Percentiles rank a stretch among this genome's conserved stretches.
phyloP scores from a whole-genome alignment of 2,888 invertebrate species.

The Diplolepis rosae region DNA sequence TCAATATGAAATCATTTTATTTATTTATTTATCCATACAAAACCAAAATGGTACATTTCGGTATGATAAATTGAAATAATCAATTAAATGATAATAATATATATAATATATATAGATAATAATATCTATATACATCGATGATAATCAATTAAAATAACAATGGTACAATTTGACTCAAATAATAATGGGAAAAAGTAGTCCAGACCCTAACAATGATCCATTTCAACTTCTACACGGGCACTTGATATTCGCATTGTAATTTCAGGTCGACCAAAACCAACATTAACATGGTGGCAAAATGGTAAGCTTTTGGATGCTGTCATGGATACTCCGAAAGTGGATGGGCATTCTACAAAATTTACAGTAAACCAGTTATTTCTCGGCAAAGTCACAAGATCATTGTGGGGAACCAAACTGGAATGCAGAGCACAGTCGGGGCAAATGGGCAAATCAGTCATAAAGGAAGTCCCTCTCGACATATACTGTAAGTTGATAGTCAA shows the following conservation, averaged over 20 bases:
- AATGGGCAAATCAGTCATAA: slow-evolving; percentile 80
- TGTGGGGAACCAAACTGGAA: slow-evolving; percentile 84
- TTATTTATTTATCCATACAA: too few relatives aligned
- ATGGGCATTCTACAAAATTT: slow-evolving; percentile 76
- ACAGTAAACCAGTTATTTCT: slow-evolving; percentile 86
- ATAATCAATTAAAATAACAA: too few relatives aligned
- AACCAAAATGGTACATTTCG: too few relatives aligned
- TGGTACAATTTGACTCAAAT: too few relatives aligned
- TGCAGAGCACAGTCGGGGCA: slow-evolving; percentile 86
- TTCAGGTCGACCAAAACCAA: slow-evolving; percentile 86
- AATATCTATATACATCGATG: too few relatives aligned
- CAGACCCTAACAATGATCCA: too few relatives aligned
- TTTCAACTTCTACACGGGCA: too few relatives aligned
- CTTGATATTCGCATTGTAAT: slow-evolving; percentile 46
- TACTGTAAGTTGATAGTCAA: slow-evolving; percentile 75
- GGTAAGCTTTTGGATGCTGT: slow-evolving; percentile 83
- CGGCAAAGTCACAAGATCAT: slow-evolving; percentile 81
- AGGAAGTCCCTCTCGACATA: slow-evolving; percentile 86
- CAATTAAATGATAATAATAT: too few relatives aligned
- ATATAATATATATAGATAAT: too few relatives aligned
- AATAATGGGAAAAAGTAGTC: too few relatives aligned
- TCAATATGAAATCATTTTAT: too few relatives aligned
- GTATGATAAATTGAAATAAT: too few relatives aligned
- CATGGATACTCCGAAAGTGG: slow-evolving; percentile 78
- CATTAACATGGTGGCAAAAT: slow-evolving; percentile 89